Evolutionary conservation across 2,888 invertebrate species (phyloP), one percentile per base, ranked within the genome.

Genomic region (Smittia sp.): DNA sequence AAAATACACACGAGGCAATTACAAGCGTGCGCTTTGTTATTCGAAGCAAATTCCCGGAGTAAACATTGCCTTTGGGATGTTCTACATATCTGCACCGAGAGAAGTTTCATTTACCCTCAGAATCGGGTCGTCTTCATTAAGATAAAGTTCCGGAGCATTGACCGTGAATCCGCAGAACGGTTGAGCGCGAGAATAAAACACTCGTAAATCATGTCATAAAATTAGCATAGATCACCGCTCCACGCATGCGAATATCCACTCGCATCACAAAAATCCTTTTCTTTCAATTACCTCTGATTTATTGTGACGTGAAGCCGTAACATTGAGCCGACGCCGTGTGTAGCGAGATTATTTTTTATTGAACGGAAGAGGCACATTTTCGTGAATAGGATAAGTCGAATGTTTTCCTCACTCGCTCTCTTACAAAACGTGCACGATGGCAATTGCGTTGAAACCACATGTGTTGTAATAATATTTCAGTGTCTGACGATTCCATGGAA

Each of bases 201-300:
- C n/a, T 46, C 46, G 46, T 46, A 46, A 46, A 46, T 46, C n/a
- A 46, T 46, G 58, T 58, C 58, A 18, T 58, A 58, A 58, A 58
- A 22, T 22, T 18, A 58, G 22, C 7, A 22, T 22, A 58, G 18
- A 4, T 22, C 58, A 58, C 18, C 20, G 7, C 4, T 58, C 18
- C 22, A 58, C 58, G 63, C 63, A 63, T 63, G 63, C 63, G 63
- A 63, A 58, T n/a, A 58, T 22, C 22, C 18, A 58, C 20, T 58
- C 11, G 3, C 24, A 63, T n/a, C 3, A 63, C 27, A n/a, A 38
- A n/a, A 72, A 54, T 54, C 38, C 72, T 24, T 72, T 72, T 72
- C 72, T 54, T 72, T 72, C 72, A 72, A 72, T 72, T 72, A 72
- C 72, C 54, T 39, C 62, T 72, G 72, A 72, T 72, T 72, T 72